Base-by-base conservation (phyloP, 2,888 invertebrate species). In the Aradus depressus region DNA sequence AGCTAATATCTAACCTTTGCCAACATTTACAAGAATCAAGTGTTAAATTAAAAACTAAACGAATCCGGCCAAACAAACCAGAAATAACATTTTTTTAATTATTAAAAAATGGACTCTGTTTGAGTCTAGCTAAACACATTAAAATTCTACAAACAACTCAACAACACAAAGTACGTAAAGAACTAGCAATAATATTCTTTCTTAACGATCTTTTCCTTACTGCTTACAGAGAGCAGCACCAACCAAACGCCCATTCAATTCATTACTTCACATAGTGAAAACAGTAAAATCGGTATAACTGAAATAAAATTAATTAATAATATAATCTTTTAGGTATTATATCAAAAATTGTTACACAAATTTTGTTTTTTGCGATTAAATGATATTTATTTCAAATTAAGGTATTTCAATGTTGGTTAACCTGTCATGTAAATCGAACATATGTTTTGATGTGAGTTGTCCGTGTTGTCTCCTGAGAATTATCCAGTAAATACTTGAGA, bases 1-100 rank as follows among this genome's bases (percentile, higher is more conserved):
- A 47, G 51, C 54, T 51, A 54, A 47, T 44, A 54, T 51, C 54
- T 54, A 54, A 54, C 54, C 54, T 54, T 42, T 43, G 54, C 45
- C 53, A 53, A 50, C 53, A 53, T 53, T 44, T 50, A 53, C 34
- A 39, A 49, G 26, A 49, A 41, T 47, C 38, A 47, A n/a, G n/a
- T n/a, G n/a, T n/a, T n/a, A n/a, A n/a, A n/a, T n/a, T n/a, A n/a
- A n/a, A n/a, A n/a, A n/a, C n/a, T n/a, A n/a, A n/a, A 37, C 25
- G 5, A 22, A 32, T 44, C 26, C 21, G 37, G 12, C 23, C 23
- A n/a, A 34, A 37, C 16, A 37, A 37, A 47, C 19, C 18, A 18
- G 38, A 26, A 19, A 16, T 12, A 16, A n/a, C 38, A 14, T 16
- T 22, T n/a, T n/a, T n/a, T n/a, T n/a, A n/a, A n/a, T n/a, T n/a